phyloP scores from a whole-genome alignment of 2,797 vertebrate genomes.

The Brachymystax lenok region DNA sequence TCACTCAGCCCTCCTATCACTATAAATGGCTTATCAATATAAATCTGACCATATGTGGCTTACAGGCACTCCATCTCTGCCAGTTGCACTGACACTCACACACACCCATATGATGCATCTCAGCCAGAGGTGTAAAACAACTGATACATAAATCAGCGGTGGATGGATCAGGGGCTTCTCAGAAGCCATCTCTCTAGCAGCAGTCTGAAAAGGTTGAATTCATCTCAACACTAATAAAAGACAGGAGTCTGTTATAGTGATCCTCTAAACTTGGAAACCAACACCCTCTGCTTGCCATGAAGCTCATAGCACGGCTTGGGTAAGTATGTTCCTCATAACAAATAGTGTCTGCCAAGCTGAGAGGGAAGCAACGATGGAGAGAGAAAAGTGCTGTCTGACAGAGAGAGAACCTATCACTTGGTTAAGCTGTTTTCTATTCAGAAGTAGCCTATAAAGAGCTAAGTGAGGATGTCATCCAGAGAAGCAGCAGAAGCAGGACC shows the following conservation, averaged over 20 bases:
- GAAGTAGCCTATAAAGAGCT: background rate
- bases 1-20: constrained; percentile 18
- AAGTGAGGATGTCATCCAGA: background rate
- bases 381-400: background rate
- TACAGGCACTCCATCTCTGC: constrained; percentile 48
- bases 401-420: background rate
- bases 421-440: background rate
- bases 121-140: constrained; percentile 61
- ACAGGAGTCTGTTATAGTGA: constrained; percentile 26
- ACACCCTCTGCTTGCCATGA: background rate
- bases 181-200: constrained; percentile 39
- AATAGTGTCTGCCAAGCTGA: background rate
- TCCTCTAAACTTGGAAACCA: constrained; percentile 7
- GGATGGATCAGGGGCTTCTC: constrained; percentile 53
- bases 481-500: background rate
- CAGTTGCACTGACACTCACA: constrained; percentile 25
- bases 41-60: constrained; percentile 59
- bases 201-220: constrained; percentile 27
- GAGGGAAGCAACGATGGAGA: background rate
- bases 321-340: background rate
- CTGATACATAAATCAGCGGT: constrained; percentile 62
- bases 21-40: constrained; percentile 52
- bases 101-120: constrained; percentile 18
- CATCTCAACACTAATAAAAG: constrained; percentile 43
- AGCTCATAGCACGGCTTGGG: background rate